Conservation (phyloP, 1,140 invertebrate genomes). For the Trichonephila clavipes region DNA sequence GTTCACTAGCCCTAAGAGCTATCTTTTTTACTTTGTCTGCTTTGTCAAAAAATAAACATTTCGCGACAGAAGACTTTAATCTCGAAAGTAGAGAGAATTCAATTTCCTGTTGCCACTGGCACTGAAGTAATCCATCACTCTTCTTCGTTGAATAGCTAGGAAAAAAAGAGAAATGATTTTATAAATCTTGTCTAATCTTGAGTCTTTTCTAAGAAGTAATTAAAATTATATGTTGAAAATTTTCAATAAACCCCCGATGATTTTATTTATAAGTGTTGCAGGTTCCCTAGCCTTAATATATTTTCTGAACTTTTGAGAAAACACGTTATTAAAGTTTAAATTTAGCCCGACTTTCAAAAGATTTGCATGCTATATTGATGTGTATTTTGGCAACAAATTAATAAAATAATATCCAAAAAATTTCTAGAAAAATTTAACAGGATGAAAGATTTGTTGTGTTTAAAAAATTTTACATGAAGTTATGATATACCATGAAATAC, state of each 20-base stretch:
- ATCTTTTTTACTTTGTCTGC: neutral
- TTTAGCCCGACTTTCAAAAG: too few relatives aligned
- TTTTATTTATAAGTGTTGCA: neutral
- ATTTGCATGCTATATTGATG: too few relatives aligned
- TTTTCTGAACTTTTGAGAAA: too few relatives aligned
- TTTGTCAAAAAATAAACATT: conserved; percentile 8
- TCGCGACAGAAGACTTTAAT: conserved; percentile 6
- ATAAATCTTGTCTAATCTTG: neutral
- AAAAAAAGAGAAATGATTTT: neutral
- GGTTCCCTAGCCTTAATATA: neutral
- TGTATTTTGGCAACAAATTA: too few relatives aligned
- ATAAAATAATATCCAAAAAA: too few relatives aligned
- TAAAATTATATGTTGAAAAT: neutral
- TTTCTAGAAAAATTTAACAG: too few relatives aligned
- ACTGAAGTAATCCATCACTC: conserved; percentile 13
- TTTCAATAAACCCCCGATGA: too few relatives aligned
- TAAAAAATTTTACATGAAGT: too few relatives aligned
- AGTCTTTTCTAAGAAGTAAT: neutral
- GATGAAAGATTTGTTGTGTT: too few relatives aligned
- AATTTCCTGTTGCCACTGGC: conserved; percentile 38
- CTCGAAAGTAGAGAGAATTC: conserved; percentile 47
- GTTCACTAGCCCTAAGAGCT: neutral
- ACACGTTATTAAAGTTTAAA: too few relatives aligned
- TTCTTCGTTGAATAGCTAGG: neutral
- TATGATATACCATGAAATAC: too few relatives aligned